A percentile compares a stretch with the other conserved stretches of the same genome.
These are phyloP conservation scores for Xyrauchen texanus DNA, from an alignment of 2,113 vertebrate genomes.

Conservation along the genomic window DNA sequence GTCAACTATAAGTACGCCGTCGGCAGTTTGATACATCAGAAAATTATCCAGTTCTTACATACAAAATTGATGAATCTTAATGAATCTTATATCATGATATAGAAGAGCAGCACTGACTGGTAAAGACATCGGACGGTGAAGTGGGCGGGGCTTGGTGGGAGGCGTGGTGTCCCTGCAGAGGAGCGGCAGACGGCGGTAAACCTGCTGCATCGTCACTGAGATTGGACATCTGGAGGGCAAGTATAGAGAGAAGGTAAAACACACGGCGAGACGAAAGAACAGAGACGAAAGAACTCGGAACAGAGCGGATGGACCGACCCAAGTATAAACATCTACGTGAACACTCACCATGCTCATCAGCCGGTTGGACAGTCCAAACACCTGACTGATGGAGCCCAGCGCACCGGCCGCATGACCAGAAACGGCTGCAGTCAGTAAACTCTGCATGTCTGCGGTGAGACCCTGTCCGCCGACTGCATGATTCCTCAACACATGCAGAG, in stretches of 20 bases:
- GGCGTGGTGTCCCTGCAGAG: constrained; percentile 81
- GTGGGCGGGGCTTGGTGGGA: constrained; percentile 76
- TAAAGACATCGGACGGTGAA: constrained; percentile 81
- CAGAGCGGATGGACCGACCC: too few species aligned
- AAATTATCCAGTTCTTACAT: too few species aligned
- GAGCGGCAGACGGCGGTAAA: constrained; percentile 71
- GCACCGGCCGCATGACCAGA: constrained; percentile 57
- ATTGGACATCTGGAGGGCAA: constrained; percentile 69
- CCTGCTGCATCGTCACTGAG: constrained; percentile 80
- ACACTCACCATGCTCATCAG: constrained; percentile 77
- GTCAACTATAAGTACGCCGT: too few species aligned
- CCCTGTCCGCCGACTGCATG: constrained; percentile 81
- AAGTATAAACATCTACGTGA: too few species aligned
- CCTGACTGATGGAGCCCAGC: constrained; percentile 73
- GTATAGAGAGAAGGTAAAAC: neutral
- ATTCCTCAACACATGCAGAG: constrained; percentile 90
- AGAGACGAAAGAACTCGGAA: too few species aligned
- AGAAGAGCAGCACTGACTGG: constrained; percentile 70
- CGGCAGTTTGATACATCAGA: too few species aligned
- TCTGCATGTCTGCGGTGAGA: constrained; percentile 80
- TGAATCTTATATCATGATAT: too few species aligned
- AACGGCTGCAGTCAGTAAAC: constrained; percentile 73
- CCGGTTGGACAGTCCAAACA: constrained; percentile 79
- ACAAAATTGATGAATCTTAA: neutral
- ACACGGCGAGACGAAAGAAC: too few species aligned